A percentile compares a stretch with the other conserved stretches of the same genome.
Conservation (phyloP, 2,888 invertebrate species). For the Caenorhabditis virilis region DNA sequence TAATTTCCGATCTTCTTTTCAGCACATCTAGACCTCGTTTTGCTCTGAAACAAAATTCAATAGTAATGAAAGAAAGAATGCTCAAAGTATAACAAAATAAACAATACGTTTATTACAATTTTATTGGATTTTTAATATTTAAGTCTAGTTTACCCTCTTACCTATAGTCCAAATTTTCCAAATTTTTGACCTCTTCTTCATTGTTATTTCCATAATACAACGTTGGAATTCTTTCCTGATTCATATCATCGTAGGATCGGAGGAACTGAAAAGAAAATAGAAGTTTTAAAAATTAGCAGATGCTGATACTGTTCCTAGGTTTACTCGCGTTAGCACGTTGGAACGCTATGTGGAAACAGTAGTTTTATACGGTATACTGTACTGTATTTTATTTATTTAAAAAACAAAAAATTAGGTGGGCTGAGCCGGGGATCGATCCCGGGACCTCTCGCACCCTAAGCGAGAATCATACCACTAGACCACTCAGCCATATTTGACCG, state of each 20-base stretch:
- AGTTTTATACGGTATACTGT: too few relatives aligned
- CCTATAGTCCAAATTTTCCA: background rate
- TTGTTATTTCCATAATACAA: conserved; percentile 13
- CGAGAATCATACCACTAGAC: conserved; percentile 70
- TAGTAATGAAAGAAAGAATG: too few relatives aligned
- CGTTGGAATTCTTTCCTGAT: conserved; percentile 18
- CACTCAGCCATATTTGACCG: conserved; percentile 66
- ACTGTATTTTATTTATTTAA: too few relatives aligned
- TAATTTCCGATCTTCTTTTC: conserved; percentile 34
- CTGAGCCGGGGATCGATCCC: conserved; percentile 67
- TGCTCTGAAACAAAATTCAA: conserved; percentile 18
- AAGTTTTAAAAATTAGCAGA: too few relatives aligned
- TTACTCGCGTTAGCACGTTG: too few relatives aligned
- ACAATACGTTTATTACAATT: background rate
- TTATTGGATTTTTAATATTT: background rate
- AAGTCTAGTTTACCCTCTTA: background rate
- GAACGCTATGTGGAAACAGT: too few relatives aligned
- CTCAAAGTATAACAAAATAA: too few relatives aligned
- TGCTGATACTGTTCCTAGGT: too few relatives aligned
- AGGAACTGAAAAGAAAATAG: conserved; percentile 16
- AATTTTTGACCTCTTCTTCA: background rate
- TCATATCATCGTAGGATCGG: conserved; percentile 31
- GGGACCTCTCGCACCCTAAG: conserved; percentile 70
- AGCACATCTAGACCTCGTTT: conserved; percentile 35
- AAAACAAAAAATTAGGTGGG: conserved; percentile 46